phyloP scores from a whole-genome alignment of 2,113 vertebrate species.

The Prinia subflava region DNA sequence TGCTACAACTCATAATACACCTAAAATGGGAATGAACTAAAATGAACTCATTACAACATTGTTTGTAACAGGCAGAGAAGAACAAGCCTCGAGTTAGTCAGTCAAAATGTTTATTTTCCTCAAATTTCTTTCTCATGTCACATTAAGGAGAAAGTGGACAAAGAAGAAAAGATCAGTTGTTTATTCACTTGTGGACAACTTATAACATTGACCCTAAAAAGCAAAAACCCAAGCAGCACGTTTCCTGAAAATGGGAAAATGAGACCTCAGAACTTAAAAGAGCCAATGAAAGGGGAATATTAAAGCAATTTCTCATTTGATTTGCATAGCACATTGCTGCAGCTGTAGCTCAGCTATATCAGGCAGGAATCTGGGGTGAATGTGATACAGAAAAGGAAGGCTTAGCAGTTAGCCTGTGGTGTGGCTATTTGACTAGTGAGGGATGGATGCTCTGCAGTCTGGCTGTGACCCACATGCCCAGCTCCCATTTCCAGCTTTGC shows the following conservation, averaged over 20 bases:
- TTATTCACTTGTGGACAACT: not conserved
- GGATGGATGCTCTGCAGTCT: not conserved
- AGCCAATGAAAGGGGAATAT: not conserved
- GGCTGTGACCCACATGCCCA: not conserved
- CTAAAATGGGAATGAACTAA: conserved; percentile 25
- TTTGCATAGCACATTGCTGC: not conserved
- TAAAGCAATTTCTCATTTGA: not conserved
- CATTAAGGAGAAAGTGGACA: not conserved
- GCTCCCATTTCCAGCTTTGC: too few species aligned
- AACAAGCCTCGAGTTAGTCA: not conserved
- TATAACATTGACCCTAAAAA: not conserved
- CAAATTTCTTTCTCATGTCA: not conserved
- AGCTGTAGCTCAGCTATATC: not conserved
- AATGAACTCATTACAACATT: not conserved
- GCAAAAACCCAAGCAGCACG: not conserved
- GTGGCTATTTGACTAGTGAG: not conserved
- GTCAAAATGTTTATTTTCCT: not conserved
- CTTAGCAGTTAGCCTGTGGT: not conserved
- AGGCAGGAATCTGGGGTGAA: not conserved
- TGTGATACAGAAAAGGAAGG: not conserved
- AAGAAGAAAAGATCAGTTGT: not conserved
- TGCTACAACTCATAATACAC: not conserved
- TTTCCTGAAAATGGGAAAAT: not conserved
- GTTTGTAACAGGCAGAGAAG: not conserved
- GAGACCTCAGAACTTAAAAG: not conserved